Evolutionary conservation across 2,797 vertebrate species (phyloP).

Genomic region (Coccyzus lansbergi): DNA sequence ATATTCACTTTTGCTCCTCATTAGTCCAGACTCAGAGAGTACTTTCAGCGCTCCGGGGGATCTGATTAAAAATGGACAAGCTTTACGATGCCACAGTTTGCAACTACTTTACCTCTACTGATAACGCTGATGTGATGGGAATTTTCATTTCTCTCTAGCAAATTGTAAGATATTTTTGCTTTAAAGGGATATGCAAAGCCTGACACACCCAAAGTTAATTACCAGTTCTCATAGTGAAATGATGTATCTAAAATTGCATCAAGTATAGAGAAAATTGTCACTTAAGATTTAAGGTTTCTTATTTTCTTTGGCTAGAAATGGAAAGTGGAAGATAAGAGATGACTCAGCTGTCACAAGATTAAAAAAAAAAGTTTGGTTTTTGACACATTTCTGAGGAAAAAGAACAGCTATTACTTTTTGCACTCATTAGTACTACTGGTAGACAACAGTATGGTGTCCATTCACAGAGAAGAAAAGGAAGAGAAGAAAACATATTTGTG

Average conservation of each 20-base stretch:
- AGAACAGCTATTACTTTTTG: not conserved
- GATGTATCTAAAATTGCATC: not conserved
- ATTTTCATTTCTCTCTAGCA: not conserved
- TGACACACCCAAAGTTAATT: not conserved
- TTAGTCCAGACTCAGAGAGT: slow-evolving; percentile 15
- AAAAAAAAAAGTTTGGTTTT: not conserved
- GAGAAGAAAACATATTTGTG: not conserved
- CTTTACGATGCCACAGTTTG: not conserved
- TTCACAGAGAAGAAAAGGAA: not conserved
- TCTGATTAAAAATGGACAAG: slow-evolving; percentile 30
- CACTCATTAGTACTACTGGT: not conserved
- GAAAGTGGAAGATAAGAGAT: not conserved
- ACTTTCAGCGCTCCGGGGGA: not conserved
- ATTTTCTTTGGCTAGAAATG: not conserved
- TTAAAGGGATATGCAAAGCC: not conserved
- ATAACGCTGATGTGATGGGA: not conserved
- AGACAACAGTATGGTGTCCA: not conserved
- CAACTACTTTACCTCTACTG: not conserved
- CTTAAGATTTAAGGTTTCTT: not conserved
- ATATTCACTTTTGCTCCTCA: slow-evolving; percentile 30
- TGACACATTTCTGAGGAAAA: not conserved
- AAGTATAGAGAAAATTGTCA: not conserved
- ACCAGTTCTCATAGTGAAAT: not conserved
- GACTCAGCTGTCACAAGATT: not conserved
- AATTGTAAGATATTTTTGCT: not conserved